phyloP scores from a whole-genome alignment of 1,140 invertebrate species.

The Danaus melanippus region DNA sequence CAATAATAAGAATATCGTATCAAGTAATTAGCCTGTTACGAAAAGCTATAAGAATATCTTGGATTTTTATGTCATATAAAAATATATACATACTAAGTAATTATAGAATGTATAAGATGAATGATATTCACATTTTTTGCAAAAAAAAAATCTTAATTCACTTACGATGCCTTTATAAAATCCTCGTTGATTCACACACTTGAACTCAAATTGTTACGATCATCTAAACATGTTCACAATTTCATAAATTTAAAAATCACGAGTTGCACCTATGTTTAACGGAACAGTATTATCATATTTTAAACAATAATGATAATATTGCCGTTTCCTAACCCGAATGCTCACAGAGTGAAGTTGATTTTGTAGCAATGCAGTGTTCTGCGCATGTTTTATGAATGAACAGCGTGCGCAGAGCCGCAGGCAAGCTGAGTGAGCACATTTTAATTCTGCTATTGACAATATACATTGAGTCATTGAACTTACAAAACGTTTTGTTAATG shows the following conservation, averaged over 20 bases:
- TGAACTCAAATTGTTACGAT: constrained; percentile 20
- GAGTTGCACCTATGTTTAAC: constrained; percentile 17
- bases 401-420: constrained; percentile 52
- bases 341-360: constrained; percentile 55
- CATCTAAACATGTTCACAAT: constrained; percentile 38
- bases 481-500: constrained; percentile 16
- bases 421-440: constrained; percentile 41
- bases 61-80: too few species aligned
- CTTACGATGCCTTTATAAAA: constrained; percentile 27
- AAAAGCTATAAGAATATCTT: too few species aligned
- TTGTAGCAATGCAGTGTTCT: constrained; percentile 67
- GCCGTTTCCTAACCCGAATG: constrained; percentile 33
- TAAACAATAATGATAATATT: constrained; percentile 40
- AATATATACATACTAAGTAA: too few species aligned
- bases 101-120: too few species aligned
- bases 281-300: constrained; percentile 33
- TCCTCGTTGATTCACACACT: constrained; percentile 17
- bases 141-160: constrained; percentile 18
- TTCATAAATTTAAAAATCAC: constrained; percentile 18
- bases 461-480: constrained; percentile 53
- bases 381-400: constrained; percentile 59
- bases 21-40: too few species aligned
- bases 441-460: constrained; percentile 64
- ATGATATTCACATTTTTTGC: background rate
- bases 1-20: too few species aligned